Percentiles rank a stretch among this genome's conserved stretches.
phyloP scores from a whole-genome alignment of 2,888 invertebrate species.

The Eremobia ochroleuca region DNA sequence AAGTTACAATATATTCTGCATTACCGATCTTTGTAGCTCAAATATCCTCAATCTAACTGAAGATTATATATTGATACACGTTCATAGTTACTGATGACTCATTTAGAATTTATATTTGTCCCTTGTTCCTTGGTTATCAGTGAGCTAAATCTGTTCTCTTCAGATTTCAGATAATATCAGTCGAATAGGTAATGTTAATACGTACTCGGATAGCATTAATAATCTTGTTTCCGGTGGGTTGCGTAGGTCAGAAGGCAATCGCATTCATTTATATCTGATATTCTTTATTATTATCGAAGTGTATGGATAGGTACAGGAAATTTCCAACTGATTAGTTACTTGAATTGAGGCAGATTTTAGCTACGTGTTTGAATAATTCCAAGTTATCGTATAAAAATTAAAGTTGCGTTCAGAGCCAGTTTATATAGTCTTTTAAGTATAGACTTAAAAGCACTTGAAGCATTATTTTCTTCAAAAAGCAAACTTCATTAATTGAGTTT shows the following conservation, averaged over 20 bases:
- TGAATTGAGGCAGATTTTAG: background rate
- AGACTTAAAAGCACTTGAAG: background rate
- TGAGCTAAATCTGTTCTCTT: slow-evolving; percentile 10
- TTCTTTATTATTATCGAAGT: background rate
- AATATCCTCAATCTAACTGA: background rate
- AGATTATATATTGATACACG: background rate
- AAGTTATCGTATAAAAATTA: background rate
- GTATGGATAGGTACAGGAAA: background rate
- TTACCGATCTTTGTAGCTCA: background rate
- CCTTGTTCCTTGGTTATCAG: background rate
- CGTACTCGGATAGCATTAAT: background rate
- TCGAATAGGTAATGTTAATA: background rate
- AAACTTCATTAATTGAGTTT: background rate
- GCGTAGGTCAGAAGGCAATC: slow-evolving; percentile 25
- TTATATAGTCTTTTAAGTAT: background rate
- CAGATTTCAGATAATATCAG: slow-evolving; percentile 16
- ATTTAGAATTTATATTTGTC: background rate
- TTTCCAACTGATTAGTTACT: background rate
- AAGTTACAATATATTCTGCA: background rate
- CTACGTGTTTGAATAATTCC: background rate
- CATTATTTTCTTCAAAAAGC: background rate
- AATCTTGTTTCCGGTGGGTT: slow-evolving; percentile 34
- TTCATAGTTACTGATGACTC: slow-evolving; percentile 20
- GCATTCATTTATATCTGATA: background rate
- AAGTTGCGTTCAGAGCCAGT: background rate